Evolutionary conservation across 2,888 invertebrate genomes (phyloP).

Genomic region (Blastobasis lacticolella): DNA sequence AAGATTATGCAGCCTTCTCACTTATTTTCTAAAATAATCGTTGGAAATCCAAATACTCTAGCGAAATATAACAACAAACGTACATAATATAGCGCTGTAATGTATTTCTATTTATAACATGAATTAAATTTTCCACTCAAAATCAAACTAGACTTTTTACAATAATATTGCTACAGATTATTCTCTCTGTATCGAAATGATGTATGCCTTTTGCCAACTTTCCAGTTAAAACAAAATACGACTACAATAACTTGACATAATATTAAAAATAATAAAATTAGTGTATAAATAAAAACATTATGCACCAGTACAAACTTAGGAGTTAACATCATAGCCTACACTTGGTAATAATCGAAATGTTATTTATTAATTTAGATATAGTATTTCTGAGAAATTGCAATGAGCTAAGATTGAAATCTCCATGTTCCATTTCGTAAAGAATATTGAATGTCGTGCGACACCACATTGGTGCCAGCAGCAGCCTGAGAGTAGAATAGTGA

Average conservation of each 20-base stretch:
- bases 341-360: slow-evolving; percentile 22
- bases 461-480: no score
- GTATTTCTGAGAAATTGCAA: no score
- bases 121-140: slow-evolving; percentile 28
- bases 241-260: neutral
- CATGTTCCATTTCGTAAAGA: no score
- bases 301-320: slow-evolving; percentile 43
- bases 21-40: neutral
- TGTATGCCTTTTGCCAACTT: neutral
- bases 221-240: neutral
- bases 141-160: slow-evolving; percentile 11
- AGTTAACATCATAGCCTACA: slow-evolving; percentile 54
- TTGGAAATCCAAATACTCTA: slow-evolving; percentile 1
- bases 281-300: slow-evolving; percentile 27
- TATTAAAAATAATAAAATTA: slow-evolving; percentile 4
- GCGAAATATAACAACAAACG: slow-evolving; percentile 15
- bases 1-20: neutral
- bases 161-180: slow-evolving; percentile 20
- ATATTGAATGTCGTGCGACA: no score
- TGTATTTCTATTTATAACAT: slow-evolving; percentile 28
- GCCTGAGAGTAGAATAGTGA: no score
- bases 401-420: no score
- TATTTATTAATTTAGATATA: no score
- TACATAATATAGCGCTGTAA: slow-evolving; percentile 14
- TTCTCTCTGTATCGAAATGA: neutral